Evolutionary conservation across 2,888 invertebrate species (phyloP), one percentile per base, ranked within the genome.

Genomic region (Galeruca laticollis): DNA sequence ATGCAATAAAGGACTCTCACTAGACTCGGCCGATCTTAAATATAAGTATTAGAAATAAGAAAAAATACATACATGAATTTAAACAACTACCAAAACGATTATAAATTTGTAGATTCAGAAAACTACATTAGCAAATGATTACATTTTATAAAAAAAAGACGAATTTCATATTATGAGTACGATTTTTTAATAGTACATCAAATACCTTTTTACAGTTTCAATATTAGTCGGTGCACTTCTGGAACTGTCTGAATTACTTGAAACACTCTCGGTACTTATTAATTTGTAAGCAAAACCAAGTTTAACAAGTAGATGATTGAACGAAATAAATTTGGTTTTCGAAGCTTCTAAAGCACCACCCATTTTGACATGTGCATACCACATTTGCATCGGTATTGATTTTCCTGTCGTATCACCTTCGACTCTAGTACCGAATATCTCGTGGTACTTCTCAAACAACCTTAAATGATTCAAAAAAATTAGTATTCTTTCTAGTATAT

Each of bases 331-430:
- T 72, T 90, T 90, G 0, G 88, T 87, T 52, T 81, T 86, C 59
- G 89, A 88, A 0, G 94, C 92, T 40, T 91, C 89, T 40, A 94
- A 85, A 0, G 94, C 90, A 10, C 90, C 90, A 0, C 89, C 89
- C 15, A 88, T 87, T 60, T 87, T 88, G 15, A 86, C 87, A 79
- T 88, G 88, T 76, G 89, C 90, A 56, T 89, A 89, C 79, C 79
- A 79, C 75, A 79, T 77, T 3, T 76, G 69, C 65, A 78, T 60
- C 1, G 79, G 76, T 8, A 77, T 69, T 6, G 75, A 75, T 63
- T 72, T 75, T 8, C 68, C 69, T 0, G 63, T 40, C 0, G 60
- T 69, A 57, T 69, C 65, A n/a, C 72, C 73, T 13, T 54, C 26
- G 43, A 87, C 76, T 83, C 89, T 89, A 0, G 89, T 87, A 2